A percentile compares a stretch with the other conserved stretches of the same genome.
These are phyloP conservation scores for Archaeoteleia sp. DNA, from an alignment of 2,888 invertebrate genomes.

Conservation along the genomic window DNA sequence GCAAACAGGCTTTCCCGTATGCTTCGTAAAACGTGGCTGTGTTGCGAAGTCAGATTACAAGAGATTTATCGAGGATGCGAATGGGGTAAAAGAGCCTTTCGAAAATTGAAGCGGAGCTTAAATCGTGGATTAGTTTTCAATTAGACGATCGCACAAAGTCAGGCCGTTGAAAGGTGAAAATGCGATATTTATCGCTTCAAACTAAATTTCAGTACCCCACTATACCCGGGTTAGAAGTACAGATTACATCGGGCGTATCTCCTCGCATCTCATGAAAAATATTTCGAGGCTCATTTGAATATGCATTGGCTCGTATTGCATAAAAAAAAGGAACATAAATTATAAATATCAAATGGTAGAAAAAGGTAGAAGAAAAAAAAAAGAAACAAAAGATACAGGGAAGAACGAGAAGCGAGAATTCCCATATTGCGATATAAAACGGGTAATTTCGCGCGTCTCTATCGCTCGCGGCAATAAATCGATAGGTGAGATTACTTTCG, in stretches of 20 bases:
- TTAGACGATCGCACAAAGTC: constrained; percentile 61
- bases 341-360: constrained; percentile 34
- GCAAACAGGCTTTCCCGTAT: constrained; percentile 50
- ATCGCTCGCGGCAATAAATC: constrained; percentile 48
- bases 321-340: too few relatives aligned
- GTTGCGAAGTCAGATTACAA: constrained; percentile 52
- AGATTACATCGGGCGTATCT: too few relatives aligned
- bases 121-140: constrained; percentile 69
- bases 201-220: background rate
- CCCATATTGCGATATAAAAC: constrained; percentile 48
- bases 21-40: constrained; percentile 43
- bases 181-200: constrained; percentile 63
- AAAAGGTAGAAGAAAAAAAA: constrained; percentile 5
- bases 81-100: constrained; percentile 45
- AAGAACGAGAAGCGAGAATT: constrained; percentile 32
- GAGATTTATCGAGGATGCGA: constrained; percentile 64
- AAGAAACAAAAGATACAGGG: constrained; percentile 9
- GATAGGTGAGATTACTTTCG: constrained; percentile 49
- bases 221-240: too few relatives aligned
- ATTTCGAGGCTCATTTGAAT: too few relatives aligned
- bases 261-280: too few relatives aligned
- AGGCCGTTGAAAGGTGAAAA: constrained; percentile 57
- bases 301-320: too few relatives aligned
- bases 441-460: constrained; percentile 49
- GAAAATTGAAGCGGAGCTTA: constrained; percentile 60